Evolutionary conservation across 2,113 vertebrate species (phyloP), one percentile per base, ranked within the genome.

Genomic region (Heterocephalus glaber): DNA sequence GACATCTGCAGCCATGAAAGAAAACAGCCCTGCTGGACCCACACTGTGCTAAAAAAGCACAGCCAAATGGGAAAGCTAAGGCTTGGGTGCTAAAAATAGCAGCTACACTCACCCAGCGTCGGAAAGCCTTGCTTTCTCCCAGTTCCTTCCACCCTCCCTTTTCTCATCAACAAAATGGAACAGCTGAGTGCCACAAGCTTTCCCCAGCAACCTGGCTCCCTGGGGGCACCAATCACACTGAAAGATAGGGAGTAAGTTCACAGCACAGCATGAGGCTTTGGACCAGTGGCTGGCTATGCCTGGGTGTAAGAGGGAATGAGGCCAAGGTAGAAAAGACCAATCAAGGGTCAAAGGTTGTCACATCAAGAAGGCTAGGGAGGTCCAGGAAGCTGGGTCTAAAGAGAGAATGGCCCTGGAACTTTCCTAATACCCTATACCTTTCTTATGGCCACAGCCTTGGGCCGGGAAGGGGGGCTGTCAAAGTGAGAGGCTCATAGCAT

Each of bases 1-100:
- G 96, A 98, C 90, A 97, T 97, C 96, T 97, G 97, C 76, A 97
- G 77, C 94, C 89, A 81, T 77, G 76, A 95, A 97, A 90, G 92
- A 96, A 97, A 97, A 97, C 92, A 97, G 89, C 84, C 93, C 89
- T 95, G 84, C 95, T 97, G 96, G 97, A 96, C 96, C 38, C 0
- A 54, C 92, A 93, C 86, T 93, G 96, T 94, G 93, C 96, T 98
- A 97, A 97, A 97, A 98, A 97, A 96, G 93, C 90, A 97, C 95
- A 96, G 96, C 95, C 95, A 96, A 98, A 95, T 90, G 95, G 93
- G 96, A 98, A 97, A 97, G 96, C 96, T 95, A 97, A 97, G 94
- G 54, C 96, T 96, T 85, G 16, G 70, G 81, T 14, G 35, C 96
- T 98, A 98, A 96, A 97, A 97, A 98, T 98, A 98, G 96, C 93